Percentiles rank a stretch among this genome's conserved stretches.
These are phyloP conservation scores for Prenolepis imparis DNA, from an alignment of 2,888 invertebrate species.

Conservation along the genomic window DNA sequence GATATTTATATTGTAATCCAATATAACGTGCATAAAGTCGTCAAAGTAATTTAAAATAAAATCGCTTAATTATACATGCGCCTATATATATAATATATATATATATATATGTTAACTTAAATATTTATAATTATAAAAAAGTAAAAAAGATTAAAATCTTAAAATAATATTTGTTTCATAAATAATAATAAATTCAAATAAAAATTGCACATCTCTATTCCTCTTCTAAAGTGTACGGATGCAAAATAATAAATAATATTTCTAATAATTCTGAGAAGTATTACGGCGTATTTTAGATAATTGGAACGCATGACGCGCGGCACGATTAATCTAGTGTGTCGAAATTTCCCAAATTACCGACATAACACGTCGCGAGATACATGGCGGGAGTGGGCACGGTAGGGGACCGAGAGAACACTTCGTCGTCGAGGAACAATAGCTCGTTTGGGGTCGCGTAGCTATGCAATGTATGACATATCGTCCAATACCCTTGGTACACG, in stretches of 20 bases:
- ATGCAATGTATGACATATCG: slow-evolving; percentile 78
- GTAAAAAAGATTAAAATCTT: slow-evolving; percentile 3
- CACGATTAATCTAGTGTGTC: slow-evolving; percentile 64
- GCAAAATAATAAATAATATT: neutral
- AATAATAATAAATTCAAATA: neutral
- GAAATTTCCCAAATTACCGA: slow-evolving; percentile 74
- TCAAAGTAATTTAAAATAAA: neutral
- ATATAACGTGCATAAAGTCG: neutral
- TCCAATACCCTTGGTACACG: slow-evolving; percentile 77
- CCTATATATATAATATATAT: too few species aligned
- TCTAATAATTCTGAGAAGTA: neutral
- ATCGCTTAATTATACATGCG: neutral
- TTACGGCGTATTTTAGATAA: neutral
- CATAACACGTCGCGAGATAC: slow-evolving; percentile 70
- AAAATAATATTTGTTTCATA: neutral
- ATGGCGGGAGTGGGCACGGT: slow-evolving; percentile 33
- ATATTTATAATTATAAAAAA: neutral
- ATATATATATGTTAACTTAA: too few species aligned
- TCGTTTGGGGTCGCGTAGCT: slow-evolving; percentile 77
- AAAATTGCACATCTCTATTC: neutral
- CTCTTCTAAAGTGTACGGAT: too few species aligned
- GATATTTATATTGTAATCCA: neutral
- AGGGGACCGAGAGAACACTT: slow-evolving; percentile 66
- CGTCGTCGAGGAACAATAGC: slow-evolving; percentile 76
- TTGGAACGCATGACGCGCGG: neutral